These are phyloP conservation scores for Sebastes hubbsi DNA, from an alignment of 2,797 vertebrate species.

Conservation along the genomic window DNA sequence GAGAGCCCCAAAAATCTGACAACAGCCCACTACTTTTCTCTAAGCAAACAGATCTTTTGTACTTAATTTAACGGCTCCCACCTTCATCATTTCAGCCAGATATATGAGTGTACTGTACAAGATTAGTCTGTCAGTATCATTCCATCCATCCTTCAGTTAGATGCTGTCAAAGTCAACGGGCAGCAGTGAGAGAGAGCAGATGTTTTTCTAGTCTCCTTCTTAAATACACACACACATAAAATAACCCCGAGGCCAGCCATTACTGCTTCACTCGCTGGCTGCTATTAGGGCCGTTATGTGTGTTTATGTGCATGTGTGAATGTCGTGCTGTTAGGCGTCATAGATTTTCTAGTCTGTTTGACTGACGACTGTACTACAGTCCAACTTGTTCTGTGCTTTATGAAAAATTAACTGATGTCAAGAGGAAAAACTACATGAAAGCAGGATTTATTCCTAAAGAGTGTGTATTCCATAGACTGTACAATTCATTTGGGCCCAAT, in stretches of 20 bases:
- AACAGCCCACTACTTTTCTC: neutral
- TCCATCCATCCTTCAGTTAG: constrained; percentile 15
- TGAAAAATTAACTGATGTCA: neutral
- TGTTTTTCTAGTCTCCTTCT: constrained; percentile 42
- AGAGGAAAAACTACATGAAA: neutral
- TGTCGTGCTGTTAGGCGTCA: neutral
- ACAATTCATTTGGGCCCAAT: neutral
- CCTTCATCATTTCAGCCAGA: neutral
- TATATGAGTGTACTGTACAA: neutral
- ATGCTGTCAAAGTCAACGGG: constrained; percentile 1
- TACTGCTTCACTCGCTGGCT: constrained; percentile 28
- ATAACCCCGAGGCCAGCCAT: constrained; percentile 34
- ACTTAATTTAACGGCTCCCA: neutral
- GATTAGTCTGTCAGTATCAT: constrained; percentile 9
- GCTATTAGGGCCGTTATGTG: constrained; percentile 5
- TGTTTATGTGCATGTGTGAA: neutral
- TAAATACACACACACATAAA: constrained; percentile 14
- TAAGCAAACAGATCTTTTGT: neutral
- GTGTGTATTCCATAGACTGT: neutral
- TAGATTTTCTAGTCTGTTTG: constrained; percentile 32
- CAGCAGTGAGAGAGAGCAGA: constrained; percentile 37
- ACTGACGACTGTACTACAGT: neutral
- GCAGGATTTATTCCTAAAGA: neutral
- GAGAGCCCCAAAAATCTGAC: neutral
- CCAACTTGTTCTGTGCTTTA: neutral